Evolutionary conservation across 2,113 vertebrate genomes (phyloP), one percentile per base, ranked within the genome.

Genomic region (Perca schrenkii): DNA sequence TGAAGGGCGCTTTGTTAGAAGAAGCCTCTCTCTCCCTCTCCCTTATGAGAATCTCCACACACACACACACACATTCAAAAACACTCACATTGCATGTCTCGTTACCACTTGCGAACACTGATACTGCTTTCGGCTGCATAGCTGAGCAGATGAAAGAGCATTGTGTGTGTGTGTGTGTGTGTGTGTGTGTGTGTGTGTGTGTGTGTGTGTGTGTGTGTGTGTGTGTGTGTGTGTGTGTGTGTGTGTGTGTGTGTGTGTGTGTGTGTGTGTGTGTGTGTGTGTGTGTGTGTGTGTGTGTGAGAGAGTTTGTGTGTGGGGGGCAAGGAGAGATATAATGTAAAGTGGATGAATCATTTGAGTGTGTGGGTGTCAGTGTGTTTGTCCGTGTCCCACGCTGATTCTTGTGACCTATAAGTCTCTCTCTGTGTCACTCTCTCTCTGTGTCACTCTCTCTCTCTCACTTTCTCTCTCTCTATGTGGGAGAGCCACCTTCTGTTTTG

Each of bases 1-100:
- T 93, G 91, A 94, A 94, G 90, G 91, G 74, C 28, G 90, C 93
- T 94, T 94, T 95, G 94, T 94, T 93, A 87, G 69, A 43, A 87
- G 50, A 79, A 87, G 86, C 40, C 57, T 43, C 57, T 52, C 63
- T 62, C 40, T 40, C 34, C 10, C 53, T 63, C 46, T 36, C 63
- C 2, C 7, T 61, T 5, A 64, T 49, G 58, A 49, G 57, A 56
- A 60, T 49, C 1, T 40, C 8, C 40, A 28, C 58, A 66, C 77
- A 66, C 66, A 63, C 63, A 79, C 52, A 66, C 66, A 63, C 63
- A 74, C 72, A 78, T 16, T 13, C 50, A 60, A 60, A 90, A 82
- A 58, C 57, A 40, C 72, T 72, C 79, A 69, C 53, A 76, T 80
- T 66, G 40, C 80, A 83, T 40, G 74, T 57, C 61, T 83, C 2